Conservation (phyloP, 2,113 vertebrate species). For the Charina bottae region DNA sequence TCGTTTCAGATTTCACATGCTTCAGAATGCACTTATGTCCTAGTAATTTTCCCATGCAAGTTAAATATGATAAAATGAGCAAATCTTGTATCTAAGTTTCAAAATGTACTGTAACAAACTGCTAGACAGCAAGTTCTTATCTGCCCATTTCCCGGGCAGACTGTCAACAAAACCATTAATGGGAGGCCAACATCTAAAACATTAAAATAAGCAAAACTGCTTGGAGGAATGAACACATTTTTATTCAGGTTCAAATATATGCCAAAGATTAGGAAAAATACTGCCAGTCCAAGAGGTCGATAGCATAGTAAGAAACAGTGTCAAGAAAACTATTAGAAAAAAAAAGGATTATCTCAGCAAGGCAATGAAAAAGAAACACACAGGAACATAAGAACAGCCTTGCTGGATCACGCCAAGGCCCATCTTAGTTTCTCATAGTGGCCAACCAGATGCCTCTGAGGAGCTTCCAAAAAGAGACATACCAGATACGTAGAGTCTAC, state of each 20-base stretch:
- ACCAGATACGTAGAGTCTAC: background rate
- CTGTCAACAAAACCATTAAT: background rate
- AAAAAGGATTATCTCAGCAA: background rate
- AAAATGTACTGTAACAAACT: slow-evolving; percentile 20
- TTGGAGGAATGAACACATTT: background rate
- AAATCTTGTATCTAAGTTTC: background rate
- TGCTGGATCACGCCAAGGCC: background rate
- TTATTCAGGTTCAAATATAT: background rate
- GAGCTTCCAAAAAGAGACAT: background rate
- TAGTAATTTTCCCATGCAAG: background rate
- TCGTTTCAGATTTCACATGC: background rate
- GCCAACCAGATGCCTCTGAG: background rate
- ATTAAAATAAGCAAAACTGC: background rate
- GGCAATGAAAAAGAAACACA: background rate
- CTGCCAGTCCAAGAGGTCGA: background rate
- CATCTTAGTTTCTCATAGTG: background rate
- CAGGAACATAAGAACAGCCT: background rate
- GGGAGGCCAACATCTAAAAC: background rate
- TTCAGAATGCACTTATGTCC: background rate
- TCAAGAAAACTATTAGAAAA: background rate
- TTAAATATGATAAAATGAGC: background rate
- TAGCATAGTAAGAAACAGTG: background rate
- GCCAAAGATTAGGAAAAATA: background rate
- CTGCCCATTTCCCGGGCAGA: slow-evolving; percentile 15
- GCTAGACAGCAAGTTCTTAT: slow-evolving; percentile 33